phyloP scores from a whole-genome alignment of 1,140 invertebrate genomes.

The Tyrophagus putrescentiae region DNA sequence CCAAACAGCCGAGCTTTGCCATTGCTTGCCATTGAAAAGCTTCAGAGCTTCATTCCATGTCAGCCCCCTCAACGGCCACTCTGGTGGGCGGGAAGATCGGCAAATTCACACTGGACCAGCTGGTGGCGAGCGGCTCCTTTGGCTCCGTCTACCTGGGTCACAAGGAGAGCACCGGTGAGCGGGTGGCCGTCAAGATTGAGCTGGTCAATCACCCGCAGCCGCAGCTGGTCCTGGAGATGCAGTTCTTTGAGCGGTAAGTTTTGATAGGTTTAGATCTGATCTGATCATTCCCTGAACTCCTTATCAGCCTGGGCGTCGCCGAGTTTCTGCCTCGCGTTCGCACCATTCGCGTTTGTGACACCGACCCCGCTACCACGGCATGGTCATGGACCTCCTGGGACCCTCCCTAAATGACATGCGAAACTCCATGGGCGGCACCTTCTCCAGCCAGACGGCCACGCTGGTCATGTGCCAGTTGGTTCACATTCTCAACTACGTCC shows the following conservation, averaged over 20 bases:
- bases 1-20: too few species aligned
- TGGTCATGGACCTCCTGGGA: slow-evolving; percentile 28
- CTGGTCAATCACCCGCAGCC: not conserved
- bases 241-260: not conserved
- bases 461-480: slow-evolving; percentile 25
- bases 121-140: too few species aligned
- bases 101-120: too few species aligned
- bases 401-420: slow-evolving; percentile 27
- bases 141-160: not conserved
- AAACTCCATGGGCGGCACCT: slow-evolving; percentile 25
- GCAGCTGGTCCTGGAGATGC: not conserved
- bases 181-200: slow-evolving; percentile 16
- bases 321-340: not conserved
- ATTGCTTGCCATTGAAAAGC: too few species aligned
- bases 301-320: too few species aligned
- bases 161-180: not conserved
- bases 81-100: too few species aligned
- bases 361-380: slow-evolving; percentile 11
- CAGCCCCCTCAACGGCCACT: too few species aligned
- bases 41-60: too few species aligned
- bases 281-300: too few species aligned
- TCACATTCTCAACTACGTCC: slow-evolving; percentile 11
- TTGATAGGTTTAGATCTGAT: not conserved
- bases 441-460: slow-evolving; percentile 24
- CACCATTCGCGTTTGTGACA: not conserved